Evolutionary conservation across 1,140 invertebrate genomes (phyloP).

Genomic region (Bombus cullumanus): DNA sequence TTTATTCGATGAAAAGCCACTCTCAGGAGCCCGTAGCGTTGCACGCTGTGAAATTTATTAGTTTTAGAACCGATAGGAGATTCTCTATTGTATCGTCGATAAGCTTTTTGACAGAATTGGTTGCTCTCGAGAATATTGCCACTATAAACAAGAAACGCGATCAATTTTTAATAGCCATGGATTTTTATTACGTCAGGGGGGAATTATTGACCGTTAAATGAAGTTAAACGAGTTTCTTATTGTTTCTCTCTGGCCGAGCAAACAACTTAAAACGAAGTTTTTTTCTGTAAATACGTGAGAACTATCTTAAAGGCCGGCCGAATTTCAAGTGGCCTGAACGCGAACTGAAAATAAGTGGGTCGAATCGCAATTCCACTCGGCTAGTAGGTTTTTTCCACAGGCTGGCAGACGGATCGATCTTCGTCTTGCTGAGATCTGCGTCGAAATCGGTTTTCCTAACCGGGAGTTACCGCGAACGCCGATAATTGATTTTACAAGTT

Average conservation of each 20-base stretch:
- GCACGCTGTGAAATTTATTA: slow-evolving; percentile 13
- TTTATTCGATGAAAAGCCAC: slow-evolving; percentile 61
- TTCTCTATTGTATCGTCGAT: background rate
- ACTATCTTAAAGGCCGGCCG: background rate
- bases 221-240: background rate
- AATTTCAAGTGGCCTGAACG: background rate
- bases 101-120: background rate
- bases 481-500: slow-evolving; percentile 63
- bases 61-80: background rate
- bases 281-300: background rate
- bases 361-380: slow-evolving; percentile 33
- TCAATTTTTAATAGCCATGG: background rate
- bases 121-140: background rate
- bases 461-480: slow-evolving; percentile 1
- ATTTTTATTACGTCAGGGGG: background rate
- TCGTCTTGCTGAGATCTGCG: slow-evolving; percentile 36
- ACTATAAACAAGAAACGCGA: background rate
- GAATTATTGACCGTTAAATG: background rate
- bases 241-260: background rate
- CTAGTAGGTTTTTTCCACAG: background rate
- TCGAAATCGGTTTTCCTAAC: slow-evolving; percentile 37
- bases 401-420: slow-evolving; percentile 42
- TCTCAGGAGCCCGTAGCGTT: slow-evolving; percentile 10
- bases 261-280: background rate
- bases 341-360: slow-evolving; percentile 31